Conservation (phyloP, 2,888 invertebrate species). For the Latrodectus hesperus region DNA sequence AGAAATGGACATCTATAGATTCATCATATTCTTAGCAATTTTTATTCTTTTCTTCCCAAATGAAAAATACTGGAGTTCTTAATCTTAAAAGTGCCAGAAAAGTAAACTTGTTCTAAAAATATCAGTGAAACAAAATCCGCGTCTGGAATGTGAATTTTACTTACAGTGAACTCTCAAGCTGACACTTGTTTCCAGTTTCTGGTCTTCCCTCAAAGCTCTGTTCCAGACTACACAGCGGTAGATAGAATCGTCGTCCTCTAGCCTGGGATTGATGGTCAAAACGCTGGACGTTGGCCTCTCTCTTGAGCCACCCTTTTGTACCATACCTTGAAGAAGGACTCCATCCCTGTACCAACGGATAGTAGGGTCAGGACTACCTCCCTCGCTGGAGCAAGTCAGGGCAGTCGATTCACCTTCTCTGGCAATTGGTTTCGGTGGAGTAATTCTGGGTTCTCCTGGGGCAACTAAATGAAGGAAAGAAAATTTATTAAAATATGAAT, state of each 20-base stretch:
- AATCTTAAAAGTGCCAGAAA: too few species aligned
- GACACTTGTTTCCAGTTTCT: conserved; percentile 86
- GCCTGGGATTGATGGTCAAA: conserved; percentile 83
- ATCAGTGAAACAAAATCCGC: too few species aligned
- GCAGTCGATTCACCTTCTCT: conserved; percentile 80
- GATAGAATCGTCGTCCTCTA: conserved; percentile 88
- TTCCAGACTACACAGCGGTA: conserved; percentile 92
- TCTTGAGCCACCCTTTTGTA: conserved; percentile 82
- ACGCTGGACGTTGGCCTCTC: conserved; percentile 85
- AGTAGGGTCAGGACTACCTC: conserved; percentile 92
- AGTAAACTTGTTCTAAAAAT: too few species aligned
- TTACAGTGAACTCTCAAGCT: conserved; percentile 92
- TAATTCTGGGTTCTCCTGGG: conserved; percentile 86
- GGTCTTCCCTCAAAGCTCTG: conserved; percentile 87
- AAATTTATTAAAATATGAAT: background rate
- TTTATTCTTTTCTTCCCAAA: too few species aligned
- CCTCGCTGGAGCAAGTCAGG: conserved; percentile 82
- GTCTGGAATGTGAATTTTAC: conserved; percentile 75
- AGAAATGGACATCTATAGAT: too few species aligned
- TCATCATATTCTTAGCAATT: too few species aligned
- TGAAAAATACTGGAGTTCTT: too few species aligned
- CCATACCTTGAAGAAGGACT: conserved; percentile 83
- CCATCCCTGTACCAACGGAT: conserved; percentile 86
- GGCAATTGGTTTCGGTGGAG: conserved; percentile 85
- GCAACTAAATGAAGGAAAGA: conserved; percentile 77